Evolutionary conservation across 2,113 vertebrate species (phyloP), one percentile per base, ranked within the genome.

Genomic region (Myotis davidii): DNA sequence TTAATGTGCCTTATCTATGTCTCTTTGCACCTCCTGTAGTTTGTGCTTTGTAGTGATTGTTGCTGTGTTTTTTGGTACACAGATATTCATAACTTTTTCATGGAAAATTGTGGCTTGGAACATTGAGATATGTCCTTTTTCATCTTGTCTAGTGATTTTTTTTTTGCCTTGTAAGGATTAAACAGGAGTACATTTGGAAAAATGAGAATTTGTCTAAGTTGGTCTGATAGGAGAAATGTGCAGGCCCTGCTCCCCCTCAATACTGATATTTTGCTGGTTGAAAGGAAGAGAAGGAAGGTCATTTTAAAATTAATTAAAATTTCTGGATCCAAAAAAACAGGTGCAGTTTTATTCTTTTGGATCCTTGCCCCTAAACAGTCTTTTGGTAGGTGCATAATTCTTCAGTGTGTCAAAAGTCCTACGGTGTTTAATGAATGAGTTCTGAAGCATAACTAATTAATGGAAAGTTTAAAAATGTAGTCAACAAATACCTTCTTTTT

Each of bases 271-370:
- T 90, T 95, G 32, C 54, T 6, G 18, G 18, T 52, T 50, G 45
- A 94, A 92, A 92, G 5, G 21, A 85, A 83, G 88, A 88, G 59
- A 89, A 77, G 23, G 34, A 37, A 94, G 69, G 56, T 82, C 18
- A 65, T 90, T 95, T 95, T 61, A 34, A 94, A 97, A 92, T 96
- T 85, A 94, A 90, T 97, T 96, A 93, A 87, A 92, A 86, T 85
- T 34, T 90, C 73, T 78, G 77, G 87, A 95, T 95, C 64, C 54
- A 50, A 37, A 97, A 97, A 97, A 96, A n/a, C 78, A 96, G 77
- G 77, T 79, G 32, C 52, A 70, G 54, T 94, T 82, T 95, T 42
- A 83, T 90, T 90, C 61, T 89, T 89, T 94, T 95, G 96, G 74
- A 93, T 93, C 50, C 54, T 94, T 95, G 92, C 76, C 94, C 91